These are phyloP conservation scores for Forficula auricularia DNA, from an alignment of 1,140 invertebrate genomes.

Conservation along the genomic window DNA sequence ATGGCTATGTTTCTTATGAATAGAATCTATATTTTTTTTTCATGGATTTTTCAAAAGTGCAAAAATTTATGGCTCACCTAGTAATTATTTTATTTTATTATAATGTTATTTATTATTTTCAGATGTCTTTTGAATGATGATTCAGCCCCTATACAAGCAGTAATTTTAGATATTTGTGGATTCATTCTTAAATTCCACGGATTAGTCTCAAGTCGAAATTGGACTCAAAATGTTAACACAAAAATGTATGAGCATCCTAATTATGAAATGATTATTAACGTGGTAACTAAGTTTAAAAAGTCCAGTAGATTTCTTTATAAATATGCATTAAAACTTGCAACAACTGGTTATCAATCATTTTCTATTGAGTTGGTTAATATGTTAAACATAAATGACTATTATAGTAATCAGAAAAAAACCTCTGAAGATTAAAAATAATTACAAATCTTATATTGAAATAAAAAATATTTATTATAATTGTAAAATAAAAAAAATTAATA, in stretches of 20 bases:
- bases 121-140: conserved; percentile 48
- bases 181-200: conserved; percentile 52
- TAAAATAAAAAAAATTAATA: too few species aligned
- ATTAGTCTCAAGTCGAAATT: conserved; percentile 25
- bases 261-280: conserved; percentile 22
- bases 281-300: conserved; percentile 26
- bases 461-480: too few species aligned
- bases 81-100: neutral
- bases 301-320: conserved; percentile 24
- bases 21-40: conserved; percentile 1
- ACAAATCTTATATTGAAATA: too few species aligned
- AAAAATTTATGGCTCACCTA: neutral
- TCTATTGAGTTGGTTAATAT: conserved; percentile 27
- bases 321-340: conserved; percentile 25
- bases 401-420: neutral
- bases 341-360: conserved; percentile 27
- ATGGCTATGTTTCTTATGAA: too few species aligned
- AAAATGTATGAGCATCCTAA: conserved; percentile 20
- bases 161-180: conserved; percentile 46
- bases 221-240: conserved; percentile 13
- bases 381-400: conserved; percentile 25
- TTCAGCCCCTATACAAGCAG: conserved; percentile 40
- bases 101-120: conserved; percentile 20
- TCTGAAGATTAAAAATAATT: too few species aligned
- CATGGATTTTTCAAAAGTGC: neutral